Percentiles rank a stretch among this genome's conserved stretches.
phyloP scores from a whole-genome alignment of 2,797 vertebrate species.

The Microctenopoma stevenorrisi region DNA sequence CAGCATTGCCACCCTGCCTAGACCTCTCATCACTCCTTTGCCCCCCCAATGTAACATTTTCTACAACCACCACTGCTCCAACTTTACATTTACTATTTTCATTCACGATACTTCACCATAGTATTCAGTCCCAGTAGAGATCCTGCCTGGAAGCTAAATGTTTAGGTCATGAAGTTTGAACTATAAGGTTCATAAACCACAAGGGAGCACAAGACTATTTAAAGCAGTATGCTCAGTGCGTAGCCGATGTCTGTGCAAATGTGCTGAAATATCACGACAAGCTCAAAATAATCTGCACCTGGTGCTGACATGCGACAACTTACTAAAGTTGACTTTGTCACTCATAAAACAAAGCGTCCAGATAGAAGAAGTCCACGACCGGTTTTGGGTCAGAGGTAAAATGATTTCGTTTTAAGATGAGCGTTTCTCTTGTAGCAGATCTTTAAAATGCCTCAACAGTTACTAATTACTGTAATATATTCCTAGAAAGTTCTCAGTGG shows the following conservation, averaged over 20 bases:
- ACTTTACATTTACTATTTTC: conserved; percentile 4
- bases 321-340: conserved; percentile 70
- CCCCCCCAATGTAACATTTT: too few species aligned
- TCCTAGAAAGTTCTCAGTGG: conserved; percentile 58
- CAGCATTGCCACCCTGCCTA: too few species aligned
- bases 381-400: conserved; percentile 38
- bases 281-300: conserved; percentile 85
- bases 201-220: conserved; percentile 80
- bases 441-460: conserved; percentile 7
- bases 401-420: conserved; percentile 8
- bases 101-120: conserved; percentile 8
- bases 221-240: conserved; percentile 74
- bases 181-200: conserved; percentile 61
- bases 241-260: conserved; percentile 75
- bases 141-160: conserved; percentile 42
- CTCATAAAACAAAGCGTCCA: conserved; percentile 74
- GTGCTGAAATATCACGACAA: conserved; percentile 82
- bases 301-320: conserved; percentile 74
- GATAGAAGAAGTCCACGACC: conserved; percentile 49
- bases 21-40: too few species aligned
- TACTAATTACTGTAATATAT: conserved; percentile 48
- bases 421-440: not conserved
- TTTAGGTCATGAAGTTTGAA: conserved; percentile 67
- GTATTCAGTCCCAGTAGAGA: conserved; percentile 23
- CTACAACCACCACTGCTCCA: too few species aligned